These are phyloP conservation scores for Zalophus californianus DNA, from an alignment of 2,797 vertebrate species.

Conservation along the genomic window DNA sequence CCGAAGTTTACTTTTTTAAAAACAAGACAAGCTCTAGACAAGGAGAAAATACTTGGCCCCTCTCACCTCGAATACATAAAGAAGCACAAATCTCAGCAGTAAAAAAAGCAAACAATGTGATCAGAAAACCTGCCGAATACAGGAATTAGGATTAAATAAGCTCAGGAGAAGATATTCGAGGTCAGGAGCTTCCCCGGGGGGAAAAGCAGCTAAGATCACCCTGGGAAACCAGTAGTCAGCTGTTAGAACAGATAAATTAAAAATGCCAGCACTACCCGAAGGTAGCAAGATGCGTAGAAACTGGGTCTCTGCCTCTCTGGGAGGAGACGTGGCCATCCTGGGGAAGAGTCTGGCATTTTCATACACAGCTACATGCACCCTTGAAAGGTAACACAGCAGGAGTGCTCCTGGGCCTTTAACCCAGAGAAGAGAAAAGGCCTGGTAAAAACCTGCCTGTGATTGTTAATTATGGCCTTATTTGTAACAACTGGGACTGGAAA, in stretches of 20 bases:
- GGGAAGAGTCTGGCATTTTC: not conserved
- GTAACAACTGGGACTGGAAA: not conserved
- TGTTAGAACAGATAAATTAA: not conserved
- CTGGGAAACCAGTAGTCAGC: no score
- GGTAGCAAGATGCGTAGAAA: not conserved
- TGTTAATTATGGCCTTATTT: not conserved
- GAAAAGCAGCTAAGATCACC: not conserved
- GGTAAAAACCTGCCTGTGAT: not conserved
- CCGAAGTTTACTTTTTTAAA: not conserved
- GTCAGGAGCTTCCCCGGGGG: not conserved
- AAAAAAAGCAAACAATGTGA: not conserved
- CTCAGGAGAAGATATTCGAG: not conserved
- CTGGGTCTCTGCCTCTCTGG: not conserved
- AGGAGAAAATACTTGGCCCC: not conserved
- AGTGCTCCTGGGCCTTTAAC: not conserved
- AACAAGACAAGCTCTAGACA: not conserved
- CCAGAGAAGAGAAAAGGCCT: not conserved
- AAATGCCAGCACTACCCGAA: not conserved
- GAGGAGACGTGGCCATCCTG: not conserved
- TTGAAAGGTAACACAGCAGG: not conserved
- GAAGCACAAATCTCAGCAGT: not conserved
- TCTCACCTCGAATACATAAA: not conserved
- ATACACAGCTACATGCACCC: not conserved
- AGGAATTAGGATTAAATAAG: not conserved
- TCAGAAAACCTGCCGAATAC: not conserved